These are phyloP conservation scores for Gymnorhina tibicen DNA, from an alignment of 2,113 vertebrate species.

Conservation along the genomic window DNA sequence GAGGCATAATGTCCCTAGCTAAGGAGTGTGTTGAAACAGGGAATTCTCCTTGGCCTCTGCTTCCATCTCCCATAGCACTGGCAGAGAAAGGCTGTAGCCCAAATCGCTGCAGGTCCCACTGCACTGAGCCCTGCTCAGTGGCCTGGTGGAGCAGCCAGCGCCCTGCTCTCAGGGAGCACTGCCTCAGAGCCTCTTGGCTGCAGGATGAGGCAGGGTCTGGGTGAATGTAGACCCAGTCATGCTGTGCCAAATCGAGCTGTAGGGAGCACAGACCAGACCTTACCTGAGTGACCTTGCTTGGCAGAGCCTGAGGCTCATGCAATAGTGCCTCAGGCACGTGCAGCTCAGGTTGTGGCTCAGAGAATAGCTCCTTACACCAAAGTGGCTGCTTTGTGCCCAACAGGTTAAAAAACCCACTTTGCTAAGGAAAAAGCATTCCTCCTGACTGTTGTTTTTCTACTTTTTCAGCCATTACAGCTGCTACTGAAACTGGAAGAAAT, in stretches of 20 bases:
- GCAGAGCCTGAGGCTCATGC: background rate
- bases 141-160: rapidly evolving
- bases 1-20: background rate
- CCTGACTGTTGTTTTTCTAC: background rate
- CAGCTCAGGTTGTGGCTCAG: background rate
- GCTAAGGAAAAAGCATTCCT: background rate
- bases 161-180: no score
- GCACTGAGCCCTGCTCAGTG: background rate
- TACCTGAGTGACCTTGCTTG: background rate
- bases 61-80: background rate
- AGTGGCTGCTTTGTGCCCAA: background rate
- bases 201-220: background rate
- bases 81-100: background rate
- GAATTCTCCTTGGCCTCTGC: background rate
- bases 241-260: rapidly evolving
- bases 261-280: background rate
- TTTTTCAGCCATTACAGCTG: background rate
- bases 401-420: background rate
- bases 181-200: background rate
- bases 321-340: background rate
- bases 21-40: background rate
- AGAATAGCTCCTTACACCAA: background rate
- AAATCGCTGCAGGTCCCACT: background rate
- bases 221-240: background rate
- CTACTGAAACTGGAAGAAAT: background rate